These are phyloP conservation scores for Drosophila barbarae DNA, from an alignment of 2,888 invertebrate species.

Conservation along the genomic window DNA sequence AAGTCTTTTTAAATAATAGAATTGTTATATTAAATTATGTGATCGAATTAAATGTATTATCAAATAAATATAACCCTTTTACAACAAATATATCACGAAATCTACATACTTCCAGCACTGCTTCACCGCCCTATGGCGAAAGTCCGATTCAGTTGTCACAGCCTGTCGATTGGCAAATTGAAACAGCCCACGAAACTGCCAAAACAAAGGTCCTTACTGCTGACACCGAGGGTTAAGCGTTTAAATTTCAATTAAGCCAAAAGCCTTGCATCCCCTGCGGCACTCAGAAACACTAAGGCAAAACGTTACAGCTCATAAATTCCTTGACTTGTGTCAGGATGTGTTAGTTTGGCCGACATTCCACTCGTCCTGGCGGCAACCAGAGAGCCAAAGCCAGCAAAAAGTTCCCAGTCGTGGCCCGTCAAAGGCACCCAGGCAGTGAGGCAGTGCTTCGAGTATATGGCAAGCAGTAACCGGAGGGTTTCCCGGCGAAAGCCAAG, in stretches of 20 bases:
- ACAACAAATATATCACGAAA: no score
- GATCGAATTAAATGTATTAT: no score
- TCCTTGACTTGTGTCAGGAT: slow-evolving; percentile 73
- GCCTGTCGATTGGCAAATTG: slow-evolving; percentile 43
- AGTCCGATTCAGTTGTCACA: slow-evolving; percentile 11
- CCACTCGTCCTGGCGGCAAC: slow-evolving; percentile 41
- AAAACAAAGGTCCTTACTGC: slow-evolving; percentile 55
- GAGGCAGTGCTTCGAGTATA: slow-evolving; percentile 16
- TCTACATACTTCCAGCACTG: not conserved
- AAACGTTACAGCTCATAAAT: slow-evolving; percentile 74
- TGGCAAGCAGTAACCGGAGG: slow-evolving; percentile 28
- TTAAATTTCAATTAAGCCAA: slow-evolving; percentile 73
- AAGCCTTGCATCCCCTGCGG: slow-evolving; percentile 43
- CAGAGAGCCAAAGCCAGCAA: slow-evolving; percentile 44
- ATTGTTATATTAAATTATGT: no score
- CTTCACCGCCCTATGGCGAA: not conserved
- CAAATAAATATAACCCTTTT: no score
- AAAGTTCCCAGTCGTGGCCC: slow-evolving; percentile 58
- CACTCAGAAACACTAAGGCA: slow-evolving; percentile 23
- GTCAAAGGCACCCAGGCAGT: slow-evolving; percentile 50
- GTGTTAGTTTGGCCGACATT: slow-evolving; percentile 65
- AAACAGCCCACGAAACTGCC: slow-evolving; percentile 49
- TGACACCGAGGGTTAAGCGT: slow-evolving; percentile 66
- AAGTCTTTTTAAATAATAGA: not conserved
- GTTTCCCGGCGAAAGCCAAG: slow-evolving; percentile 1